These are phyloP conservation scores for Cryptus armator DNA, from an alignment of 2,888 invertebrate genomes.

Conservation along the genomic window DNA sequence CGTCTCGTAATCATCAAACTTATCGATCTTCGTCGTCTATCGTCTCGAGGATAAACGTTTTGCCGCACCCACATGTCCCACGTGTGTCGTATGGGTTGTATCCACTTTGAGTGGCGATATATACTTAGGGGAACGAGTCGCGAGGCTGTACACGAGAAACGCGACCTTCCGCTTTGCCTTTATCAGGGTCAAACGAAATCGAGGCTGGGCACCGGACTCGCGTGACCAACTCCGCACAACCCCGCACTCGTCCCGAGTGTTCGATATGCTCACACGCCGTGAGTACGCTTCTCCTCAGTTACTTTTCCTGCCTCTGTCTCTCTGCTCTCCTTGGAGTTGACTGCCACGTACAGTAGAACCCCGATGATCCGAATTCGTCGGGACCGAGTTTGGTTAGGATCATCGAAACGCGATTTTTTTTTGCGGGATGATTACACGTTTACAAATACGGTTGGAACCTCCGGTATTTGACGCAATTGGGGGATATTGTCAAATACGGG, in stretches of 20 bases:
- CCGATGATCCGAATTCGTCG: background rate
- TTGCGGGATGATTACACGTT: no score
- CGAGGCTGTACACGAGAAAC: conserved; percentile 33
- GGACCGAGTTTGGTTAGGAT: background rate
- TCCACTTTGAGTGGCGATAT: conserved; percentile 17
- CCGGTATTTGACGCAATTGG: no score
- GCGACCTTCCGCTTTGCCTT: conserved; percentile 59
- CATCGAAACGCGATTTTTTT: no score
- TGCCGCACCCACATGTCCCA: conserved; percentile 57
- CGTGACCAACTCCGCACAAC: conserved; percentile 43
- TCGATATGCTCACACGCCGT: conserved; percentile 34
- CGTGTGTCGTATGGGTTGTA: conserved; percentile 50
- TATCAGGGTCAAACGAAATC: conserved; percentile 63
- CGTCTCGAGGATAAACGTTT: conserved; percentile 47
- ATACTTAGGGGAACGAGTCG: conserved; percentile 22
- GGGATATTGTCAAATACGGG: no score
- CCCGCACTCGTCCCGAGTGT: conserved; percentile 16
- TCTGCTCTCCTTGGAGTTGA: conserved; percentile 38
- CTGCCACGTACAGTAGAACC: background rate
- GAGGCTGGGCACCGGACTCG: conserved; percentile 65
- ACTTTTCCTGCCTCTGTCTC: background rate
- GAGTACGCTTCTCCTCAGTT: conserved; percentile 5
- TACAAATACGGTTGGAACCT: no score
- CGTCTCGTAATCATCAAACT: conserved; percentile 26
- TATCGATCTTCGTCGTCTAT: conserved; percentile 36